These are phyloP conservation scores for Pelecanoides urinatrix DNA, from an alignment of 2,113 vertebrate genomes.

Conservation along the genomic window DNA sequence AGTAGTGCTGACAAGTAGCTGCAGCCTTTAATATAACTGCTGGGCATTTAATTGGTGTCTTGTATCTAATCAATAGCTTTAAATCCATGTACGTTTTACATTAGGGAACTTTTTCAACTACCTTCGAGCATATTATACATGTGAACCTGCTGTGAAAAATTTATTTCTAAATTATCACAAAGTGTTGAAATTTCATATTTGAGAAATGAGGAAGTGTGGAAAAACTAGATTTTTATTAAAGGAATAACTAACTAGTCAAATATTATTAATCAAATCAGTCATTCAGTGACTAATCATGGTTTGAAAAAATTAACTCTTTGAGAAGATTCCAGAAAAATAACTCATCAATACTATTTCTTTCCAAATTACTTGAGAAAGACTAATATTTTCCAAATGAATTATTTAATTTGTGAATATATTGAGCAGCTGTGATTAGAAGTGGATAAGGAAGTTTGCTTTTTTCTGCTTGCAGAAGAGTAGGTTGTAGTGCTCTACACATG, in stretches of 20 bases:
- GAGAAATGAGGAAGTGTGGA: not conserved
- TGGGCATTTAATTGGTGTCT: not conserved
- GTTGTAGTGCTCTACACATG: not conserved
- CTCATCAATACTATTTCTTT: not conserved
- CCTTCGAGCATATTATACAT: not conserved
- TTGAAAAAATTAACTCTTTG: not conserved
- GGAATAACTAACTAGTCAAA: not conserved
- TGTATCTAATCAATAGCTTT: not conserved
- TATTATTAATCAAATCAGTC: not conserved
- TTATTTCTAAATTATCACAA: not conserved
- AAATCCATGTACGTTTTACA: not conserved
- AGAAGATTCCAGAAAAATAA: not conserved
- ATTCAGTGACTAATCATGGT: not conserved
- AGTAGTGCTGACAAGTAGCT: not conserved
- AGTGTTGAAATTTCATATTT: not conserved
- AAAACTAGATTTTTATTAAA: not conserved
- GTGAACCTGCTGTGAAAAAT: conserved; percentile 14
- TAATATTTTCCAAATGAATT: not conserved
- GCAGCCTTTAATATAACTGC: not conserved
- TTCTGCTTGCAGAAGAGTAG: not conserved
- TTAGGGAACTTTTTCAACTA: not conserved
- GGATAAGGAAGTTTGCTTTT: not conserved
- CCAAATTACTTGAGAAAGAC: not conserved
- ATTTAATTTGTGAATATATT: not conserved
- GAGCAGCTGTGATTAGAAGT: conserved; percentile 35